Percentiles rank a stretch among this genome's conserved stretches.
Evolutionary conservation across 1,140 invertebrate genomes (phyloP).

Genomic region (Macrocentrus cingulum): DNA sequence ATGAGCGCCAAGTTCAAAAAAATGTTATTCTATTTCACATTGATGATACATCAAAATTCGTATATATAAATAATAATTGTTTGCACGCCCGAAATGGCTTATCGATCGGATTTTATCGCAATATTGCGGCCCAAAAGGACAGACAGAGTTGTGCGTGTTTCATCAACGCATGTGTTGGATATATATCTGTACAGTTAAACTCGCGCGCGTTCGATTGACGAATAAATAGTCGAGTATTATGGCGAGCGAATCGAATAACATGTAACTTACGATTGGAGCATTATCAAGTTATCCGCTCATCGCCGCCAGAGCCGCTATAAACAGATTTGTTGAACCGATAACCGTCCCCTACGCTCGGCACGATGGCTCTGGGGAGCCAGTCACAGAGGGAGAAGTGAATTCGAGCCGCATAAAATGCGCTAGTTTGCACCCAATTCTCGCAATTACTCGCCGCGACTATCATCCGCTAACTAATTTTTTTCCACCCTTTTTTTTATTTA

Average conservation of each 20-base stretch:
- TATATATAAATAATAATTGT: conserved; percentile 27
- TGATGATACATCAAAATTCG: too few species aligned
- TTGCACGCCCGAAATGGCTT: conserved; percentile 15
- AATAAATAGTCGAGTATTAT: conserved; percentile 28
- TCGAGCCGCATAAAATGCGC: conserved; percentile 27
- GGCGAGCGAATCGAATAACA: conserved; percentile 29
- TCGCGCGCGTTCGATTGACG: conserved; percentile 19
- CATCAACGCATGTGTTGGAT: neutral
- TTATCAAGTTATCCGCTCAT: conserved; percentile 34
- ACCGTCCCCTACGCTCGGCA: conserved; percentile 7
- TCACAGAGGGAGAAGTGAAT: conserved; percentile 5
- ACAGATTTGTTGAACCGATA: conserved; percentile 33
- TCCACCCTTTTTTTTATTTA: neutral
- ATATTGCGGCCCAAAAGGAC: neutral
- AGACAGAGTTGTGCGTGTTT: neutral
- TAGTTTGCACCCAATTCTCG: conserved; percentile 32
- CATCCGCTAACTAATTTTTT: conserved; percentile 5
- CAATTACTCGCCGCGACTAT: conserved; percentile 26
- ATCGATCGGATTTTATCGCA: conserved; percentile 24
- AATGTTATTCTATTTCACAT: too few species aligned
- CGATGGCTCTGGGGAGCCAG: conserved; percentile 16
- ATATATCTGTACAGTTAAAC: neutral
- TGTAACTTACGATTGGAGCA: conserved; percentile 35
- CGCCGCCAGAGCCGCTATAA: conserved; percentile 31
- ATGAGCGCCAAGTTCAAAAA: too few species aligned